phyloP scores from a whole-genome alignment of 1,140 invertebrate genomes.

The Ostrea denselamellosa region DNA sequence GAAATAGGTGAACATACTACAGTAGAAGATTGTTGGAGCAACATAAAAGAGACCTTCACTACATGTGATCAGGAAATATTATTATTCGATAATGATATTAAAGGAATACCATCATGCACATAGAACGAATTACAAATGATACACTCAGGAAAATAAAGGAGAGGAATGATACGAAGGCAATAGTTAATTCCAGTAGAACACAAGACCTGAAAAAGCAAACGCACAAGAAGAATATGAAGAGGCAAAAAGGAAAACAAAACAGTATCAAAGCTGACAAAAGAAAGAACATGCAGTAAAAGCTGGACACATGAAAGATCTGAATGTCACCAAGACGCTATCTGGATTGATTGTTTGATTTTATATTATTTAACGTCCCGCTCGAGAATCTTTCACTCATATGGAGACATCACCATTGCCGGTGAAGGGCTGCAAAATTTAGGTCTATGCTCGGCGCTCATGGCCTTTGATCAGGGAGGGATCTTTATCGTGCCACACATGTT shows the following conservation, averaged over 20 bases:
- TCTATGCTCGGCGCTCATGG: no score
- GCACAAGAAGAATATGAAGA: slow-evolving; percentile 50
- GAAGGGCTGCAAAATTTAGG: no score
- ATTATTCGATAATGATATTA: no score
- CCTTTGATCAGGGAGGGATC: no score
- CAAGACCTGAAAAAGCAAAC: slow-evolving; percentile 51
- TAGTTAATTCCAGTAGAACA: slow-evolving; percentile 51
- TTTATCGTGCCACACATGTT: no score
- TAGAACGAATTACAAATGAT: slow-evolving; percentile 53
- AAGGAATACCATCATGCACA: slow-evolving; percentile 47
- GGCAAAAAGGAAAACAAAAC: slow-evolving; percentile 56
- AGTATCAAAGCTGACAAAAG: slow-evolving; percentile 48
- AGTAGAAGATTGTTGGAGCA: not conserved
- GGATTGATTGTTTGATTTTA: no score
- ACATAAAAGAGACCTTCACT: slow-evolving; percentile 43
- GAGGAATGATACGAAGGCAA: slow-evolving; percentile 49
- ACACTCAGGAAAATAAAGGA: slow-evolving; percentile 45
- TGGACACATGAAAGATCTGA: slow-evolving; percentile 50
- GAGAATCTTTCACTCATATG: no score
- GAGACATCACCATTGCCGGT: no score
- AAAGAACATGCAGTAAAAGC: slow-evolving; percentile 37
- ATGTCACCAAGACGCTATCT: slow-evolving; percentile 50
- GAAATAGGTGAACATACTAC: slow-evolving; percentile 11
- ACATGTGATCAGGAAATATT: not conserved
- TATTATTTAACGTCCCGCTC: no score